Conservation (phyloP, 2,797 vertebrate species). For the Chloroceryle inda region DNA sequence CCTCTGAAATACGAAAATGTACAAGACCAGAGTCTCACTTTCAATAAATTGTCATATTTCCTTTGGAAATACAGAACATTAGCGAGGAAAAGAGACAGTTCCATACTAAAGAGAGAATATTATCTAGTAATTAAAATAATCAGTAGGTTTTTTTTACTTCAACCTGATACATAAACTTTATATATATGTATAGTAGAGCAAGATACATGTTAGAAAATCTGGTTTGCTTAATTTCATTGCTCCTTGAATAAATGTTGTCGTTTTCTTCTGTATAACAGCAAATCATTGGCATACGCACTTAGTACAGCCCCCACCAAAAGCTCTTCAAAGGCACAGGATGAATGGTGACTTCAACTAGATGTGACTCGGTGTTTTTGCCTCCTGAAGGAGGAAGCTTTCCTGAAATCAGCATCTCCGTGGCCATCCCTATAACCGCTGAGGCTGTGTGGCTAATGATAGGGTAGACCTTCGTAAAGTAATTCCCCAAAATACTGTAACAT, state of each 20-base stretch:
- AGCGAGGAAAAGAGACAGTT: background rate
- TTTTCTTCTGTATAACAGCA: background rate
- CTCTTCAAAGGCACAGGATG: background rate
- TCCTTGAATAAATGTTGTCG: background rate
- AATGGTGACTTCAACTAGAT: background rate
- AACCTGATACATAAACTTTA: background rate
- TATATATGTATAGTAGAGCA: background rate
- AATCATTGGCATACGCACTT: background rate
- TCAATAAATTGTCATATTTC: background rate
- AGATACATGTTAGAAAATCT: background rate
- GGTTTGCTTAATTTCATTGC: background rate
- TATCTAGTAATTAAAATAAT: constrained; percentile 13
- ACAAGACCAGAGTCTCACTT: background rate
- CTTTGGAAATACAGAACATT: background rate
- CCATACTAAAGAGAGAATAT: background rate
- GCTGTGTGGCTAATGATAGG: background rate
- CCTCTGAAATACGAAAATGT: background rate
- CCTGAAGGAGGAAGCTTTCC: background rate
- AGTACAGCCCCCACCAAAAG: background rate
- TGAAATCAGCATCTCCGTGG: background rate
- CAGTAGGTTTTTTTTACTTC: background rate
- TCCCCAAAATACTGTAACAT: background rate
- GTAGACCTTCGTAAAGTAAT: background rate
- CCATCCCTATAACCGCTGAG: background rate
- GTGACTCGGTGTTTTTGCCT: accelerated